phyloP scores from a whole-genome alignment of 92 coral and sea anemone species.

The Meandrina meandrites region DNA sequence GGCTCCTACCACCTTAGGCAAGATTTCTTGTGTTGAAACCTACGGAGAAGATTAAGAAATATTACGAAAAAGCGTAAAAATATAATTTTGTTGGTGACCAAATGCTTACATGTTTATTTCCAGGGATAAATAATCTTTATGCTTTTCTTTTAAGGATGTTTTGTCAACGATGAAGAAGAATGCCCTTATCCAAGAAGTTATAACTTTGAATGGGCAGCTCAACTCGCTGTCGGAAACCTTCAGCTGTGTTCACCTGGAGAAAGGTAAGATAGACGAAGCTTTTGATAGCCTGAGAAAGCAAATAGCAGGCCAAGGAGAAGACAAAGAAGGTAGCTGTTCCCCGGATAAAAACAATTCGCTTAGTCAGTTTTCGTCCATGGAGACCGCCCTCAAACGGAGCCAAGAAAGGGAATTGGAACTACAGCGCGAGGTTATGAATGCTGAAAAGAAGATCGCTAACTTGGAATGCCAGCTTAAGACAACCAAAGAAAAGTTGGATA shows the following conservation, averaged over 20 bases:
- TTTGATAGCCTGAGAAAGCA: conserved; percentile 10
- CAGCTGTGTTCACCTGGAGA: background rate
- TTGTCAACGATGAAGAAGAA: conserved; percentile 10
- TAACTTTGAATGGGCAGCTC: background rate
- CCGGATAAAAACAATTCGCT: conserved; percentile 6
- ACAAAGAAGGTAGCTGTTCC: background rate
- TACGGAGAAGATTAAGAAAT: too few species aligned
- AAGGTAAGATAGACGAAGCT: conserved; percentile 31
- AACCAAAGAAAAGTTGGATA: conserved; percentile 36
- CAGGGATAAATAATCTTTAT: too few species aligned
- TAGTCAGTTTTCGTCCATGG: conserved; percentile 45
- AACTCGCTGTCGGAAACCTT: background rate
- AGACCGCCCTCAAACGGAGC: conserved; percentile 48
- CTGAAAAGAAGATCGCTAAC: conserved; percentile 44
- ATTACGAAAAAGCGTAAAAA: too few species aligned
- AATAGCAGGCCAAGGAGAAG: background rate
- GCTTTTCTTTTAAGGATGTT: background rate
- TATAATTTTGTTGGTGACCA: too few species aligned
- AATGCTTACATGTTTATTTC: too few species aligned
- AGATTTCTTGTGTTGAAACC: too few species aligned
- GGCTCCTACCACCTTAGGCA: too few species aligned
- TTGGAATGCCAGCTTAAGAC: conserved; percentile 45
- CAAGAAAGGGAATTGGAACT: conserved; percentile 54
- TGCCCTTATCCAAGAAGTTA: conserved; percentile 1
- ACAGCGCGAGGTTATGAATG: conserved; percentile 40